These are phyloP conservation scores for Sanderia malayensis DNA, from an alignment of 30 jellyfish, hydroid and myxozoan species.

Conservation along the genomic window DNA sequence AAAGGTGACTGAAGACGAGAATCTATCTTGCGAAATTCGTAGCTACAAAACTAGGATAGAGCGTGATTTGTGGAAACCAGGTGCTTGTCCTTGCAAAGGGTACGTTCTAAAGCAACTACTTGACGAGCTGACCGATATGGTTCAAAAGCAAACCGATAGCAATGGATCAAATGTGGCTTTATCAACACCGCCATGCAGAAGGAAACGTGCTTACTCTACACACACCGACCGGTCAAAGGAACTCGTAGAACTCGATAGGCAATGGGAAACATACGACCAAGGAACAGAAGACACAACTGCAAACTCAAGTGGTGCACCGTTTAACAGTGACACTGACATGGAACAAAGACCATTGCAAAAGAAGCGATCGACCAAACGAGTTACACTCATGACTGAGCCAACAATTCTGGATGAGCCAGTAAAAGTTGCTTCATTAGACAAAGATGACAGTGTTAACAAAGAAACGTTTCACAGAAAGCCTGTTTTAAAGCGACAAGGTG, in stretches of 20 bases:
- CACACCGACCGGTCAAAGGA: slow-evolving; percentile 41
- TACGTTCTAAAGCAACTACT: slow-evolving; percentile 52
- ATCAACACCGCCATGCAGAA: slow-evolving; percentile 40
- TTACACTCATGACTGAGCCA: slow-evolving; percentile 41
- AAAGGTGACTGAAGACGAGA: slow-evolving; percentile 43
- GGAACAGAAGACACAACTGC: background rate
- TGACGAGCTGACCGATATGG: slow-evolving; percentile 43
- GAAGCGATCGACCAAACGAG: slow-evolving; percentile 44
- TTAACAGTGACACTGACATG: slow-evolving; percentile 10
- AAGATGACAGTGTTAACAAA: background rate
- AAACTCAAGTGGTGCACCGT: background rate
- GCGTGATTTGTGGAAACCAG: slow-evolving; percentile 57
- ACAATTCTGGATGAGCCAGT: slow-evolving; percentile 20
- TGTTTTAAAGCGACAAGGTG: slow-evolving; percentile 44
- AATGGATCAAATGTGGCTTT: background rate
- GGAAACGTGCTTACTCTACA: slow-evolving; percentile 48
- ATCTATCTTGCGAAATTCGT: slow-evolving; percentile 49
- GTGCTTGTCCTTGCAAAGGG: slow-evolving; percentile 44
- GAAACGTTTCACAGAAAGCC: slow-evolving; percentile 33
- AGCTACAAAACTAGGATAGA: slow-evolving; percentile 56
- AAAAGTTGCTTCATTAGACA: background rate
- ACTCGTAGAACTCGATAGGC: slow-evolving; percentile 26
- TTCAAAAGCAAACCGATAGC: slow-evolving; percentile 15
- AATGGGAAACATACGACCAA: slow-evolving; percentile 51
- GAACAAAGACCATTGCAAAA: slow-evolving; percentile 7